A percentile compares a stretch with the other conserved stretches of the same genome.
Conservation (phyloP, 2,888 invertebrate genomes). For the Drosophila gaucha region DNA sequence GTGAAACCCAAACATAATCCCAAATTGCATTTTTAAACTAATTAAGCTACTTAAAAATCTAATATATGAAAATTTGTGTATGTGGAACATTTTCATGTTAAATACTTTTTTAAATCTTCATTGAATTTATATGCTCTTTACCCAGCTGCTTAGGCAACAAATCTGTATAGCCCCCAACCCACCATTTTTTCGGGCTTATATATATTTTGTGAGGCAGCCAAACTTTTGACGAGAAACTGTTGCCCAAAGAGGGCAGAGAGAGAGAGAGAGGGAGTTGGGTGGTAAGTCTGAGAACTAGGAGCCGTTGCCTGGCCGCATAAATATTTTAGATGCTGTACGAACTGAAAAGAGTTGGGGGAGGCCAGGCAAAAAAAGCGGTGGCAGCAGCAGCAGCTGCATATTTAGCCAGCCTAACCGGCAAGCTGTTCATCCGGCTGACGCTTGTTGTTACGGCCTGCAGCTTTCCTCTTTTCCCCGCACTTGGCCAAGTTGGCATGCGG, state of each 20-base stretch:
- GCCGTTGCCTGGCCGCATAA: constrained; percentile 68
- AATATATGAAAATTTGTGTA: constrained; percentile 7
- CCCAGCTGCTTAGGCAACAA: not conserved
- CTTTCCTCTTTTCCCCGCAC: constrained; percentile 36
- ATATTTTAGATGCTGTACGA: constrained; percentile 71
- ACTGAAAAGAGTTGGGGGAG: not conserved
- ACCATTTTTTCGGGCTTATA: no score
- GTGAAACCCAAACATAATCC: not conserved
- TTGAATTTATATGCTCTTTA: constrained; percentile 59
- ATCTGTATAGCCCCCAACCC: no score
- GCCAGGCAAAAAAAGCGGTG: constrained; percentile 8
- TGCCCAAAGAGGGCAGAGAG: constrained; percentile 1
- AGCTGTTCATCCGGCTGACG: constrained; percentile 74
- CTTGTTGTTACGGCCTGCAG: constrained; percentile 49
- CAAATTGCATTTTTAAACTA: constrained; percentile 17
- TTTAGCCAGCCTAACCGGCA: constrained; percentile 69
- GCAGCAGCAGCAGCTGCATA: constrained; percentile 59
- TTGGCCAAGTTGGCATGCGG: constrained; percentile 73
- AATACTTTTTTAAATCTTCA: constrained; percentile 54
- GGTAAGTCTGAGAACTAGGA: not conserved
- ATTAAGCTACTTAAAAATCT: constrained; percentile 14
- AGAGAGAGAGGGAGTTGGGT: not conserved
- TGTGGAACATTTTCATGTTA: constrained; percentile 48
- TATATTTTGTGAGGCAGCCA: constrained; percentile 25
- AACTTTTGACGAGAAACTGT: constrained; percentile 64